phyloP scores from a whole-genome alignment of 2,113 vertebrate genomes.

The Xiphophorus maculatus region DNA sequence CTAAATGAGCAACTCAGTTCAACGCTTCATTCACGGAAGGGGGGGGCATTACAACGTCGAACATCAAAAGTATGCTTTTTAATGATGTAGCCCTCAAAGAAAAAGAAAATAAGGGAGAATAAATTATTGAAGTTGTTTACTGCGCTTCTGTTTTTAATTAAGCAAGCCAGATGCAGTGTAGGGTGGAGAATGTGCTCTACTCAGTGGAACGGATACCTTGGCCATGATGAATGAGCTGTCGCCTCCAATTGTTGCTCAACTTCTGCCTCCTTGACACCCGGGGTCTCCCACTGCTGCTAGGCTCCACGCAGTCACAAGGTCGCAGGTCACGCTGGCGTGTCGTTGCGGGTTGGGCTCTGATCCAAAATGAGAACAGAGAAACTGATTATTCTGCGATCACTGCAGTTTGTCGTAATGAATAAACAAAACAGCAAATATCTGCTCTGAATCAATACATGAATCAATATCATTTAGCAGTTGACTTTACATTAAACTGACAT shows the following conservation, averaged over 20 bases:
- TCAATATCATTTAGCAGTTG: background rate
- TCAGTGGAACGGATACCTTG: slow-evolving; percentile 68
- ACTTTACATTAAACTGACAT: background rate
- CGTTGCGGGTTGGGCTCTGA: slow-evolving; percentile 27
- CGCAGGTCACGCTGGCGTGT: slow-evolving; percentile 46
- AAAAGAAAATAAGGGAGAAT: background rate
- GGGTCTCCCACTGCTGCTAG: slow-evolving; percentile 36
- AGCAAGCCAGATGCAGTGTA: slow-evolving; percentile 42
- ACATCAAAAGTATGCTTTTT: slow-evolving; percentile 47
- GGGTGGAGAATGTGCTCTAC: slow-evolving; percentile 65
- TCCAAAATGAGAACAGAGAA: background rate
- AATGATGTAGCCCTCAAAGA: slow-evolving; percentile 6
- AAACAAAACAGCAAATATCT: background rate
- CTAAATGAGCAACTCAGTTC: slow-evolving; percentile 35
- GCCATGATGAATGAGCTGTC: slow-evolving; percentile 82
- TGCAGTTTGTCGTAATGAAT: background rate
- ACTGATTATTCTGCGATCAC: background rate
- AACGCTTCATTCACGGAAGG: slow-evolving; percentile 12
- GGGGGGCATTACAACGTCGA: slow-evolving; percentile 5
- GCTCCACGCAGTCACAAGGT: slow-evolving; percentile 30
- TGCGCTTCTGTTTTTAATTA: slow-evolving; percentile 68
- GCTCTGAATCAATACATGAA: background rate
- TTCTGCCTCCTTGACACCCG: slow-evolving; percentile 66
- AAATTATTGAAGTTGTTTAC: slow-evolving; percentile 66
- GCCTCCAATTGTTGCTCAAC: slow-evolving; percentile 72